Base-by-base conservation (phyloP, 1,140 invertebrate genomes). In the Oreohelix idahoensis region DNA sequence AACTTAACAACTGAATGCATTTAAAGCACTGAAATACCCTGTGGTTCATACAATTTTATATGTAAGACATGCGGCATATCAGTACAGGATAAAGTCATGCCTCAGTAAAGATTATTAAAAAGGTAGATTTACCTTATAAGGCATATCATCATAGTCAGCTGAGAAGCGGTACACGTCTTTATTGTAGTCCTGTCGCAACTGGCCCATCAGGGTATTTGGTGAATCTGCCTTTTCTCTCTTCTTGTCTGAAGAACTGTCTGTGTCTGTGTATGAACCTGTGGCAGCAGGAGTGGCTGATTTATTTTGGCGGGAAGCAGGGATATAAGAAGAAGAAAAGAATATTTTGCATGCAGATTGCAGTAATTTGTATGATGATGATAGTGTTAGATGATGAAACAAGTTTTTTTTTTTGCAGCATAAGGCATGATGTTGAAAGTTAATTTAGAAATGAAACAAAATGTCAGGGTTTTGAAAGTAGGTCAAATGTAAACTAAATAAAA, bases 111-210 rank as follows among this genome's bases (percentile, higher is more conserved):
- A 45, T 45, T 8, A 45, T 8, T 8, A 45, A 45, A 45, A 45
- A 8, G n/a, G n/a, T n/a, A n/a, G n/a, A n/a, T n/a, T n/a, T 71
- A 84, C 86, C 66, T 83, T 88, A 81, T 83, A 84, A 77, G 84
- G 88, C 15, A 96, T 95, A 88, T 97, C 96, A 49, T 95, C 95
- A 91, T 97, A 98, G 90, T 98, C 96, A 53, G 96, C 95, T 45
- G 96, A 97, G 92, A 97, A 97, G 90, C 96, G 94, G 92, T 96
- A 96, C 74, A 94, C 92, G 86, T 94, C 93, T 45, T 88, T 86
- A 80, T 90, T 89, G 70, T 89, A 86, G 86, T 91, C 90, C 79
- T 90, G 89, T 63, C 90, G 71, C 88, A 90, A 90, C 66, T 91
- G 90, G 53, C 91, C 91, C 88, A 92, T 90, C 63, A 91, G 81